Evolutionary conservation across 2,113 vertebrate genomes (phyloP), one percentile per base, ranked within the genome.

Genomic region (Xyliphius kryptos): DNA sequence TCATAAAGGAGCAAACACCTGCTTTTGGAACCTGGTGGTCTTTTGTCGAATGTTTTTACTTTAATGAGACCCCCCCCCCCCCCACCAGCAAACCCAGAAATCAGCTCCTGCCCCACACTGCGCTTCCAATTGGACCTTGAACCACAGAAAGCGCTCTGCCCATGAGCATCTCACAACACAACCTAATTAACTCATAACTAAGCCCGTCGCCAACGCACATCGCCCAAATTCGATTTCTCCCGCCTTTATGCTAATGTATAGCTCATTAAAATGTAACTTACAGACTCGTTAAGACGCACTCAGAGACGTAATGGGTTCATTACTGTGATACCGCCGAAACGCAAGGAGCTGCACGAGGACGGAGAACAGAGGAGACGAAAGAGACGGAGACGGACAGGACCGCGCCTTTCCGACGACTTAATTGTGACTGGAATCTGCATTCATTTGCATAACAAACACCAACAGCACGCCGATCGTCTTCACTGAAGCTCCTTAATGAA

Each of bases 211-310:
- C 73, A 44, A 77, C 20, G 60, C 49, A 50, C 72, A 55, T 67
- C 61, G 69, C 74, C 75, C 79, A 87, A 89, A 89, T 89, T 93
- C 80, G 87, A 92, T 91, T 91, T 88, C 85, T 71, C 75, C 78
- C 89, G 82, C 76, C 79, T 91, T 92, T 90, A 91, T 90, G 88
- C 86, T 92, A 91, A 93, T 94, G 83, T 85, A 83, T 85, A 89
- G 87, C 87, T 94, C 89, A 92, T 92, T 93, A 93, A 92, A 93
- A 88, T 89, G 86, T 92, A 91, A 89, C 88, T 92, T 92, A 93
- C 91, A 86, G 93, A 90, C 81, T 93, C 90, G 91, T 91, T 94
- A 95, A 91, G 91, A 92, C 89, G 82, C 86, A 90, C 83, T 88
- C 84, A 82, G 87, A 90, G 83, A 89, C 83, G 88, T 90, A 95